Conservation (phyloP, 2,797 vertebrate genomes). For the Cyprinella venusta region DNA sequence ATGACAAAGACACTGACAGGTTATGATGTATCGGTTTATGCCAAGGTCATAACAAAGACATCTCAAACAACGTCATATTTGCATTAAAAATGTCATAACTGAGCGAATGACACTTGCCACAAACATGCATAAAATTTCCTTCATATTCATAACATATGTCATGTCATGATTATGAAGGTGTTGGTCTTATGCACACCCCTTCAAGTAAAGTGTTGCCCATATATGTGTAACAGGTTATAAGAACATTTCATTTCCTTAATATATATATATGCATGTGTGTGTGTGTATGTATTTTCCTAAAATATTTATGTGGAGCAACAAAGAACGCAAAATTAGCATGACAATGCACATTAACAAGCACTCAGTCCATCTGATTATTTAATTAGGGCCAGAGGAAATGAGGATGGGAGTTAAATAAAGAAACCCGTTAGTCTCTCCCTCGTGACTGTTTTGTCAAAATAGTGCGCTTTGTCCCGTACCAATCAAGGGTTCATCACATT, state of each 20-base stretch:
- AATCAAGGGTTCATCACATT: slow-evolving; percentile 89
- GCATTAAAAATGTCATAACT: too few relatives aligned
- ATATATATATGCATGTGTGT: too few relatives aligned
- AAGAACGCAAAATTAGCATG: slow-evolving; percentile 81
- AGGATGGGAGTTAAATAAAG: slow-evolving; percentile 85
- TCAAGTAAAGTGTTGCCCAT: too few relatives aligned
- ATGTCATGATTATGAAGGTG: too few relatives aligned
- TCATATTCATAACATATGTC: too few relatives aligned
- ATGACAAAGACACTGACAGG: too few relatives aligned
- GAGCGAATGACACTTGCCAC: too few relatives aligned
- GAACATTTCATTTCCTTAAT: neutral
- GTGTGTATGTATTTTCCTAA: neutral
- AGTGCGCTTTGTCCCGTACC: slow-evolving; percentile 77
- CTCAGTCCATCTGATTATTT: slow-evolving; percentile 90
- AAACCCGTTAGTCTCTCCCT: slow-evolving; percentile 74
- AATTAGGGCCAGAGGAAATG: slow-evolving; percentile 82
- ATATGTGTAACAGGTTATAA: neutral
- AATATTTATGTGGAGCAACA: slow-evolving; percentile 55
- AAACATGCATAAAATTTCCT: too few relatives aligned
- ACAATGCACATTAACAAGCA: slow-evolving; percentile 88
- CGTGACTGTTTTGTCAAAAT: slow-evolving; percentile 81
- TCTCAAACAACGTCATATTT: too few relatives aligned
- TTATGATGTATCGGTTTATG: too few relatives aligned
- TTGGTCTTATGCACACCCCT: too few relatives aligned
- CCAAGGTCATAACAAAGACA: too few relatives aligned